Evolutionary conservation across 2,113 vertebrate species (phyloP).

Genomic region (Phaethon lepturus): DNA sequence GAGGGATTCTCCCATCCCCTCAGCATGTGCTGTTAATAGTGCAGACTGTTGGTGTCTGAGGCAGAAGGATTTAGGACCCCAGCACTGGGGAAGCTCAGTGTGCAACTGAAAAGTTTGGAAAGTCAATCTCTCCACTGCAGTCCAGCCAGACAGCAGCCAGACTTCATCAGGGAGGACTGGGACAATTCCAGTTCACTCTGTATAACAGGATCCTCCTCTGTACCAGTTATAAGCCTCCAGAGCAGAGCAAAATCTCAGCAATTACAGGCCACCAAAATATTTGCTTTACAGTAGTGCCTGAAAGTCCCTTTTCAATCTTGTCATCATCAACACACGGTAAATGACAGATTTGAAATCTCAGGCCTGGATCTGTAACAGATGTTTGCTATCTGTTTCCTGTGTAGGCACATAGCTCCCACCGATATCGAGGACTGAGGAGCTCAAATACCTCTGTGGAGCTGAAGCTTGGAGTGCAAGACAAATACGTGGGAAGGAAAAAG

Average conservation of each 20-base stretch:
- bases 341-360: not conserved
- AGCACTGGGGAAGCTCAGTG: not conserved
- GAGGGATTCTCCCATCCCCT: not conserved
- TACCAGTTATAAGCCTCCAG: not conserved
- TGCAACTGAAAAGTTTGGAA: not conserved
- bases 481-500: not conserved
- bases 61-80: not conserved
- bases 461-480: not conserved
- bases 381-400: constrained; percentile 5
- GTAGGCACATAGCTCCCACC: not conserved
- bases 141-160: not conserved
- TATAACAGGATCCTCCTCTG: not conserved
- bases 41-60: not conserved
- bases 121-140: not conserved
- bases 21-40: not conserved
- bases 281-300: not conserved
- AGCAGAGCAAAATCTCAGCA: not conserved
- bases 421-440: not conserved
- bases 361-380: constrained; percentile 1
- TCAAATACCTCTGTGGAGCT: constrained; percentile 14
- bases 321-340: not conserved
- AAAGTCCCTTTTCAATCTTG: not conserved
- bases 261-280: not conserved
- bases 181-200: not conserved
- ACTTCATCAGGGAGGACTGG: not conserved